These are phyloP conservation scores for Drosophila oshimai DNA, from an alignment of 1,140 invertebrate species.

Conservation along the genomic window DNA sequence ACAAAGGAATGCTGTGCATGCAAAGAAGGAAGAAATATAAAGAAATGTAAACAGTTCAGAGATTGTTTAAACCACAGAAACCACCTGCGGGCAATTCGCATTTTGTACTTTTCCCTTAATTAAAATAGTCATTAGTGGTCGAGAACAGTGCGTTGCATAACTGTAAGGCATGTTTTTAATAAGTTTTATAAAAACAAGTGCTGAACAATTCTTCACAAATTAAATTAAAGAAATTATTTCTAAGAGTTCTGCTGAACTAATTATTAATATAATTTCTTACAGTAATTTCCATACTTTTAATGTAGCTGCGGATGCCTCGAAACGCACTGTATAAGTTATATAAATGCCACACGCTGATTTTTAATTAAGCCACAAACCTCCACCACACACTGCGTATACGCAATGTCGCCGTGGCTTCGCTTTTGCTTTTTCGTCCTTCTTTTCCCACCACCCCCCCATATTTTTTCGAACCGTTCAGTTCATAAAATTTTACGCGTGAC, in stretches of 20 bases:
- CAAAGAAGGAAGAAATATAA: background rate
- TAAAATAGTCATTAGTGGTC: constrained; percentile 37
- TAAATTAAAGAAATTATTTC: too few relatives aligned
- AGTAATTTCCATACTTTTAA: background rate
- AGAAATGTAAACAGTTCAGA: constrained; percentile 3
- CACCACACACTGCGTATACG: constrained; percentile 47
- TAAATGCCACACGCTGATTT: constrained; percentile 40
- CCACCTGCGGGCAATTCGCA: constrained; percentile 26
- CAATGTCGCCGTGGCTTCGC: constrained; percentile 17
- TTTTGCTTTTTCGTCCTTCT: constrained; percentile 1
- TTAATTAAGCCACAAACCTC: constrained; percentile 67
- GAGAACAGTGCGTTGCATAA: background rate
- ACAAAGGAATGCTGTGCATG: constrained; percentile 22
- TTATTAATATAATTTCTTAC: background rate
- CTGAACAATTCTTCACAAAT: too few relatives aligned
- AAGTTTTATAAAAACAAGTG: too few relatives aligned
- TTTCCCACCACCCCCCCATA: background rate
- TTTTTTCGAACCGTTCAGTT: constrained; percentile 33
- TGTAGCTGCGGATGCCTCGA: background rate
- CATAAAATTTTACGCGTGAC: constrained; percentile 71
- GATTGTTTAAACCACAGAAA: constrained; percentile 6
- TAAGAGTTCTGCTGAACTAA: too few relatives aligned
- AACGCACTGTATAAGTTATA: constrained; percentile 14
- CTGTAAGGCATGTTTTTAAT: background rate
- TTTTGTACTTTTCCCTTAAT: constrained; percentile 52